Percentiles rank a stretch among this genome's conserved stretches.
phyloP scores from a whole-genome alignment of 2,113 vertebrate genomes.

The Ammospiza caudacuta region DNA sequence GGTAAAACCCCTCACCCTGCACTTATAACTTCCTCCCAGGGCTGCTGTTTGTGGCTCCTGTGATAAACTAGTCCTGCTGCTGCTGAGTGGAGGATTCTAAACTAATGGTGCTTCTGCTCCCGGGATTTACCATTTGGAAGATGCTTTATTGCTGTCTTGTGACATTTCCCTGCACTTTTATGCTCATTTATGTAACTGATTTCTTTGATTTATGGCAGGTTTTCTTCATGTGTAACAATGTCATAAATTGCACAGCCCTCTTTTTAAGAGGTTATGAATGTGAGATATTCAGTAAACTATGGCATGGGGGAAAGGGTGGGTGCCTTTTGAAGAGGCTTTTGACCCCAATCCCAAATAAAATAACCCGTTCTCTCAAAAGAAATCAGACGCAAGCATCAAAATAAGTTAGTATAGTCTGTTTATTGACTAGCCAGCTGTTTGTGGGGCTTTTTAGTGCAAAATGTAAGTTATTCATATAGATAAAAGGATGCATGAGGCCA shows the following conservation, averaged over 20 bases:
- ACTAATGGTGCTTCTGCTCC: not conserved
- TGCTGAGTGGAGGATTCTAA: not conserved
- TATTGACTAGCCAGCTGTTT: not conserved
- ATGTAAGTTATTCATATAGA: not conserved
- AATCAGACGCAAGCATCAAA: not conserved
- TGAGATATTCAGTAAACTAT: not conserved
- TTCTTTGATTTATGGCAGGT: conserved; percentile 39
- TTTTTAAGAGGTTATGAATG: conserved; percentile 11
- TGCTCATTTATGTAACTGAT: conserved; percentile 49
- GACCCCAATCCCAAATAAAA: not conserved
- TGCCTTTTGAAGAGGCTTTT: conserved; percentile 5
- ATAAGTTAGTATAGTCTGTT: not conserved
- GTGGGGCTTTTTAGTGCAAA: not conserved
- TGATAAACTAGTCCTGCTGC: not conserved
- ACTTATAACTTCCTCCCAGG: not conserved
- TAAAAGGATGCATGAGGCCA: not conserved
- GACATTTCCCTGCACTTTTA: conserved; percentile 46
- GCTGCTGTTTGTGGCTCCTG: not conserved
- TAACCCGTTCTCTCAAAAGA: not conserved
- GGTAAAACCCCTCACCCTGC: not conserved
- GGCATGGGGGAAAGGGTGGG: not conserved
- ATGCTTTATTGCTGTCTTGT: conserved; percentile 38
- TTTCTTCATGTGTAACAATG: conserved; percentile 32
- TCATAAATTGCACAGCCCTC: conserved; percentile 22
- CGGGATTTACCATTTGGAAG: conserved; percentile 36